Percentiles rank a stretch among this genome's conserved stretches.
Conservation (phyloP, 2,797 vertebrate genomes). For the Peromyscus attwateri region DNA sequence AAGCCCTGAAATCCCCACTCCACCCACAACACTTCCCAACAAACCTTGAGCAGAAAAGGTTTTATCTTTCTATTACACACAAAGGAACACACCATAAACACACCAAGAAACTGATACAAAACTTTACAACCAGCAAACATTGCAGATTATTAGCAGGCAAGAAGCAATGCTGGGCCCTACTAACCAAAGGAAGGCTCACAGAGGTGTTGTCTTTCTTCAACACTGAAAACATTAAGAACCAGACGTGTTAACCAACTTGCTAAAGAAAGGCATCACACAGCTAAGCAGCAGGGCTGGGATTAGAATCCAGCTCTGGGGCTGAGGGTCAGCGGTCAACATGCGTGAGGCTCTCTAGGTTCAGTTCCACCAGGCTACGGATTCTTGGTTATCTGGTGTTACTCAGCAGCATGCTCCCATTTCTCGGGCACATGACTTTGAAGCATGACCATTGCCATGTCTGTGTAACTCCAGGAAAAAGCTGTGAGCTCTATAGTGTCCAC, state of each 20-base stretch:
- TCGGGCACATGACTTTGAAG: not conserved
- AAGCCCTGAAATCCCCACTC: not conserved
- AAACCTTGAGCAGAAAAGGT: not conserved
- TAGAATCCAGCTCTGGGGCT: not conserved
- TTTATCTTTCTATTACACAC: slow-evolving; percentile 25
- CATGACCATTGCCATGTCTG: not conserved
- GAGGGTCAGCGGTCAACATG: not conserved
- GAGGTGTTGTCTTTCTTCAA: not conserved
- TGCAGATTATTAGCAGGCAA: not conserved
- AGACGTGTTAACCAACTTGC: not conserved
- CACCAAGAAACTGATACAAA: not conserved
- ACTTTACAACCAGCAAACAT: not conserved
- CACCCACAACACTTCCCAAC: not conserved
- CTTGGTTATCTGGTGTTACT: not conserved
- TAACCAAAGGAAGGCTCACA: not conserved
- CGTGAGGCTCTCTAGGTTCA: not conserved
- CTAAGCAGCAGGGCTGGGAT: not conserved
- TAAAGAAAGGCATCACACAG: not conserved
- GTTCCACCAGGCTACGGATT: not conserved
- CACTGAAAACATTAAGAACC: not conserved
- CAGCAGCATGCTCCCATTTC: not conserved
- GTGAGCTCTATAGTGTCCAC: slow-evolving; percentile 6
- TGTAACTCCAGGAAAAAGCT: slow-evolving; percentile 39
- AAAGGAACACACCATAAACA: not conserved
- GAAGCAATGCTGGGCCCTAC: not conserved